Evolutionary conservation across 2,888 invertebrate genomes (phyloP).

Genomic region (Melikaiella ostensackeni): DNA sequence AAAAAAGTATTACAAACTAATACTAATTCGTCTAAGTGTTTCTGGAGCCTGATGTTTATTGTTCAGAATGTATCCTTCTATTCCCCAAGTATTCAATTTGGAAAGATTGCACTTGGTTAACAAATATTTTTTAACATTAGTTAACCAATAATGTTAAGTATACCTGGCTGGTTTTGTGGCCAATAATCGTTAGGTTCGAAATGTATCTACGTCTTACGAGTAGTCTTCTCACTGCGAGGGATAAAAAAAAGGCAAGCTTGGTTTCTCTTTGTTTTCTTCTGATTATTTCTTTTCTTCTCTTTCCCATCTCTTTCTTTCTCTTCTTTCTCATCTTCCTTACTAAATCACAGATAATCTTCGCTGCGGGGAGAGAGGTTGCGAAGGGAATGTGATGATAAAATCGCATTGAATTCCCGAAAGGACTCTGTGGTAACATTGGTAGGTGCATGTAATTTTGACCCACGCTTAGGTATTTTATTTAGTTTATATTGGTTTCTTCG

Average conservation of each 20-base stretch:
- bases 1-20: background rate
- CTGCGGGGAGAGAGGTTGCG: conserved; percentile 60
- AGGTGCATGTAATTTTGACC: conserved; percentile 37
- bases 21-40: background rate
- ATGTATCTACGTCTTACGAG: background rate
- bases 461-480: conserved; percentile 39
- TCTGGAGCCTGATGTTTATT: background rate
- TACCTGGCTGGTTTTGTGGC: background rate
- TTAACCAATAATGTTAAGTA: background rate
- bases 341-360: conserved; percentile 68
- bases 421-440: conserved; percentile 37
- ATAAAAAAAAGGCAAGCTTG: background rate
- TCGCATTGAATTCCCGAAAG: conserved; percentile 63
- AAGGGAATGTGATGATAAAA: conserved; percentile 59
- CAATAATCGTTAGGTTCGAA: conserved; percentile 12
- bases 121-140: background rate
- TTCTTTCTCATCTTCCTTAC: conserved; percentile 43
- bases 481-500: conserved; percentile 31
- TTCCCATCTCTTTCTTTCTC: conserved; percentile 48
- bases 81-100: too few species aligned
- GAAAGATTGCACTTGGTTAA: background rate
- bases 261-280: conserved; percentile 10
- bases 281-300: conserved; percentile 33
- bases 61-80: background rate
- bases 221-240: background rate